Evolutionary conservation across 2,888 invertebrate genomes (phyloP), one percentile per base, ranked within the genome.

Genomic region (Tiliacea citrago): DNA sequence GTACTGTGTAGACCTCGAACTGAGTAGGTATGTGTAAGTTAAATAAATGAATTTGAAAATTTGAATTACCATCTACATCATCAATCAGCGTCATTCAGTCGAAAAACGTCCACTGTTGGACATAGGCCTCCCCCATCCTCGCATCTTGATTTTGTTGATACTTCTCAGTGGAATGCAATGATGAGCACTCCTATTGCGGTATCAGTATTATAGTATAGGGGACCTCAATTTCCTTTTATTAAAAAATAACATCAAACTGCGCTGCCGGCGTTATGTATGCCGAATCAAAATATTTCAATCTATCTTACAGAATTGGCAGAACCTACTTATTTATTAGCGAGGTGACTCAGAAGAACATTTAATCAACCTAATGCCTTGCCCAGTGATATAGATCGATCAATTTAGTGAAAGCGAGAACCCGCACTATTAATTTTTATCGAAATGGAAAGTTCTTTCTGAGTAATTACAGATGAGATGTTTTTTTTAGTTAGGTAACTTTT

Each of bases 361-460:
- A 80, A 81, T 81, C 67, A 57, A 69, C 4, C 21, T 62, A 58
- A 74, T 71, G 45, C 53, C 62, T 55, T 60, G 2, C 45, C 53
- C 47, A 68, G 29, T 67, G 69, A 68, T 77, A 84, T 47, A 60
- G 62, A 77, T 84, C 67, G 60, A 70, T 68, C 57, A 35, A 42
- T 81, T 47, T 3, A 73, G 82, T 77, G 82, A 82, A 82, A 82
- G 82, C 51, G n/a, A 77, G 62, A 63, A 55, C 39, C 45, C 35
- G 53, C 53, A 62, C 55, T 72, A 73, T 82, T 73, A 63, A 82
- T 77, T 82, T 84, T 73, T 85, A 83, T 74, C 65, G 73, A 85
- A 80, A 85, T 67, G 47, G 85, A 87, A 86, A 87, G 87, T 87
- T 76, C 18, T 71, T 24, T 68, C 65, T 47, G 7, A 60, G 62